Base-by-base conservation (phyloP, 2,797 vertebrate genomes). In the Hippoglossus hippoglossus region DNA sequence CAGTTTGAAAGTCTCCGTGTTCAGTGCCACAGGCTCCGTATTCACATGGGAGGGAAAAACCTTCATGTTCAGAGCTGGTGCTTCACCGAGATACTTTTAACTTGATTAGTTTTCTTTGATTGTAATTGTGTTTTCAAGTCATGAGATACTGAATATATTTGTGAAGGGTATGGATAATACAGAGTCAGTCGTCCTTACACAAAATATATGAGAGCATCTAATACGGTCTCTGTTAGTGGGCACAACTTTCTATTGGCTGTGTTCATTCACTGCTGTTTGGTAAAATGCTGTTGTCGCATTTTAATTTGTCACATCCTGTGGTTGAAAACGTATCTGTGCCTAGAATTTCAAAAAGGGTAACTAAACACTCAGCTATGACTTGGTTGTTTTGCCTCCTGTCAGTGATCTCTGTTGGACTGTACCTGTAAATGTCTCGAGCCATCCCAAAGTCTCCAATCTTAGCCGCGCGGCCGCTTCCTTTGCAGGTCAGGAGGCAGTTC, bases 401-500 rank as follows among this genome's bases (percentile, higher is more conserved):
- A 26, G 11, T 31, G 1, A 60, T 50, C 6, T 53, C 62, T 54
- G 21, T 53, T 2, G 24, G 44, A 7, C 2, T 16, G 26, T 95
- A 99, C 98, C 98, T 96, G 93, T 99, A 99, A 89, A 99, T 99
- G 79, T 99, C 98, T 66, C 98, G 94, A 47, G 98, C 98, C 98
- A 99, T 99, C 67, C 98, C 98, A 41, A 99, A 99, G 87, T 99
- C 98, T 79, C 98, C 98, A 12, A 99, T 99, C 93, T 99, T 99
- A 60, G 98, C 98, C 86, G 98, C 94, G 57, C 97, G 95, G 18
- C 96, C 97, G 0, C 95, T 86, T 22, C 97, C 98, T 83, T 97
- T 96, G 85, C 97, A 99, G 79, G 97, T 99, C 66, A 99, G 92
- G 28, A 99, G 95, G 82, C 98, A 99, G 82, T 99, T 99, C 76